These are phyloP conservation scores for Ormyrus rosae DNA, from an alignment of 2,888 invertebrate species.

Conservation along the genomic window DNA sequence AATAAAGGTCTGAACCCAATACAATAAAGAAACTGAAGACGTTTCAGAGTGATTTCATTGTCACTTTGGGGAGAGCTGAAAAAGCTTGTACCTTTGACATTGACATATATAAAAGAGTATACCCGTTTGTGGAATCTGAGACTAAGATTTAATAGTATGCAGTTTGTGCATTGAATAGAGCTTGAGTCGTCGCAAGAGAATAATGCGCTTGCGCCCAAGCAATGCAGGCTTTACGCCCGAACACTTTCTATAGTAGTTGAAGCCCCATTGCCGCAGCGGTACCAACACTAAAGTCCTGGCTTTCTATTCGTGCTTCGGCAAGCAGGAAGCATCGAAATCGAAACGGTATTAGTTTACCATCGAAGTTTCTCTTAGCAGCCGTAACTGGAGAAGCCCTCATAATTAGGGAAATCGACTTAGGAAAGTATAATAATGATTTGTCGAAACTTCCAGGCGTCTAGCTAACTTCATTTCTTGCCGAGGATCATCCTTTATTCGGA, in stretches of 20 bases:
- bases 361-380: constrained; percentile 24
- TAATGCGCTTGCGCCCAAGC: constrained; percentile 27
- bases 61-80: too few relatives aligned
- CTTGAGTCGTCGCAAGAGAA: not conserved
- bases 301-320: constrained; percentile 38
- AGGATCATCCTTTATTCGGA: too few relatives aligned
- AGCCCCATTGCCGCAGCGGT: constrained; percentile 23
- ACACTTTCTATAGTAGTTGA: constrained; percentile 35
- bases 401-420: constrained; percentile 22
- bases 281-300: constrained; percentile 19
- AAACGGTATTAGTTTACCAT: constrained; percentile 44
- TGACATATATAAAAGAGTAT: too few relatives aligned
- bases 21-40: too few relatives aligned
- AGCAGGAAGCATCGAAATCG: constrained; percentile 52
- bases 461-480: too few relatives aligned
- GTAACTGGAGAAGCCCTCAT: not conserved
- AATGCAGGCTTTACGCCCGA: constrained; percentile 47
- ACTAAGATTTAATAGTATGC: not conserved
- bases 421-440: constrained; percentile 10
- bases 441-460: not conserved
- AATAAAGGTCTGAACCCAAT: too few relatives aligned
- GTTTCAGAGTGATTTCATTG: too few relatives aligned
- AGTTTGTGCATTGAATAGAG: not conserved
- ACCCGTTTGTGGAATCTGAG: not conserved
- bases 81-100: too few relatives aligned